Evolutionary conservation across 2,797 vertebrate species (phyloP).

Genomic region (Melopsittacus undulatus): DNA sequence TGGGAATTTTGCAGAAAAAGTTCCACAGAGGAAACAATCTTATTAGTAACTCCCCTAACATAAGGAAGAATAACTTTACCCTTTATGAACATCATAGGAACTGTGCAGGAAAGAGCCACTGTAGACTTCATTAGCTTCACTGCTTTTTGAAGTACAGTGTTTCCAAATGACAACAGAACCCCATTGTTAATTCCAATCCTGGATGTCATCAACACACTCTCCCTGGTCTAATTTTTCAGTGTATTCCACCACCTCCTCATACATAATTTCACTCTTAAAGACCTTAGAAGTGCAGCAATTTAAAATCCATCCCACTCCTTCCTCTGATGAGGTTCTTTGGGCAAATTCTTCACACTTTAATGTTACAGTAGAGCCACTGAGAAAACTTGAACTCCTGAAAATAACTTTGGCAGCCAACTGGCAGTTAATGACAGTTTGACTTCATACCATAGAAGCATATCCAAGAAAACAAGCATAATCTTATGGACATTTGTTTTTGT

Average conservation of each 20-base stretch:
- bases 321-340: not conserved
- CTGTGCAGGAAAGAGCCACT: not conserved
- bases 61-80: not conserved
- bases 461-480: conserved; percentile 23
- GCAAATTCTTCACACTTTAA: not conserved
- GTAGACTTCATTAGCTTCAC: not conserved
- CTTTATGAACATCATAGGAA: not conserved
- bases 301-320: not conserved
- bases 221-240: conserved; percentile 11
- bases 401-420: not conserved
- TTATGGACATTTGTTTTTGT: not conserved
- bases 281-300: not conserved
- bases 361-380: not conserved
- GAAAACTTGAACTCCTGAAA: conserved; percentile 37
- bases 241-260: not conserved
- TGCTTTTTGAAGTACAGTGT: not conserved
- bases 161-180: not conserved
- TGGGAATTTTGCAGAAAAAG: not conserved
- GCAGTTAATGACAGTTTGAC: not conserved
- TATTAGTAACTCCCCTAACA: not conserved
- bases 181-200: not conserved
- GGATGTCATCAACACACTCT: not conserved
- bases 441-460: not conserved
- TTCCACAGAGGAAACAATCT: not conserved
- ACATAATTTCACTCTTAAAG: not conserved